Conservation (phyloP, 2,797 vertebrate species). For the Pseudochirops corinnae region DNA sequence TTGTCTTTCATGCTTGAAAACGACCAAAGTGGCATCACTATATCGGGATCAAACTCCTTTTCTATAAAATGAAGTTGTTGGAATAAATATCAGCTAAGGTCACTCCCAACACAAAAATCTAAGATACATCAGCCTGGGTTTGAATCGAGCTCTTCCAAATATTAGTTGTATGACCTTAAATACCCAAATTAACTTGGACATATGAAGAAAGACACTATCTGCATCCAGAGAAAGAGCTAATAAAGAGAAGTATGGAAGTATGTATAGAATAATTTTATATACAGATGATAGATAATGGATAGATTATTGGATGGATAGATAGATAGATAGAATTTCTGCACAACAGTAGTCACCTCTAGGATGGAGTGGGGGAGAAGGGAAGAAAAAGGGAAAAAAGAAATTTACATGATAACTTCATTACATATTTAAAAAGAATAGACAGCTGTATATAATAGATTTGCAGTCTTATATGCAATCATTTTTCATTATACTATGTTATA, state of each 20-base stretch:
- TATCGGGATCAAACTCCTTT: neutral
- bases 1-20: neutral
- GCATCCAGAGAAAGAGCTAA: too few species aligned
- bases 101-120: neutral
- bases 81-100: fast-evolving
- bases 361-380: neutral
- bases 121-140: neutral
- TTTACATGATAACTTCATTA: neutral
- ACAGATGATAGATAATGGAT: too few species aligned
- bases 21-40: neutral
- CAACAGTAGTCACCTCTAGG: neutral
- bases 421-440: neutral
- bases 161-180: neutral
- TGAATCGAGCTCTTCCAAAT: neutral
- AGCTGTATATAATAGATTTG: neutral
- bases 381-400: neutral
- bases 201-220: too few species aligned
- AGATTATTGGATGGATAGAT: too few species aligned
- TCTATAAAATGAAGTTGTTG: neutral
- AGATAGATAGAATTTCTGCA: too few species aligned
- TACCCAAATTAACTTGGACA: neutral
- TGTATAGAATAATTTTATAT: too few species aligned
- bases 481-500: neutral
- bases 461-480: neutral
- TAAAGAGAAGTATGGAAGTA: too few species aligned